Evolutionary conservation across 2,797 vertebrate genomes (phyloP).

Genomic region (Vespertilio murinus): DNA sequence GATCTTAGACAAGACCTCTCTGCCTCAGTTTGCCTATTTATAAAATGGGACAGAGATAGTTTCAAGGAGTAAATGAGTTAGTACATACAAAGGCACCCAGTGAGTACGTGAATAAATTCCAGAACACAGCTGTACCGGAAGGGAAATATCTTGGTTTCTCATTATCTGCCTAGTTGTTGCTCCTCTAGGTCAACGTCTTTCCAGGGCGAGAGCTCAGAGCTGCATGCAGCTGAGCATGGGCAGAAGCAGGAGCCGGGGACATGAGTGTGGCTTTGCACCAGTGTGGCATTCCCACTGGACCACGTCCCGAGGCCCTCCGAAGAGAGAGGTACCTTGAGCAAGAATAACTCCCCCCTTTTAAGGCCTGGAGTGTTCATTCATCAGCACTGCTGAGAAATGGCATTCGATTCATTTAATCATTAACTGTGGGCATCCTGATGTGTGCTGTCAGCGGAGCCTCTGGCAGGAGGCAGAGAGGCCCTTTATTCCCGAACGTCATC

Average conservation of each 20-base stretch:
- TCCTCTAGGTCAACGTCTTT: not conserved
- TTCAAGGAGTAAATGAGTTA: not conserved
- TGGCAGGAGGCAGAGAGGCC: not conserved
- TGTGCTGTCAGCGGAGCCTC: constrained; percentile 23
- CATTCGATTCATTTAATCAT: constrained; percentile 43
- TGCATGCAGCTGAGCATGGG: not conserved
- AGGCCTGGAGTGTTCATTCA: not conserved
- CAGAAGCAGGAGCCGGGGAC: not conserved
- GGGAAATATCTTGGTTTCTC: not conserved
- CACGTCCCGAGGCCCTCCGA: not conserved
- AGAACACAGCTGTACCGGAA: not conserved
- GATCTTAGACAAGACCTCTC: not conserved
- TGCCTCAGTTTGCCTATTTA: not conserved
- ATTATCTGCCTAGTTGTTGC: not conserved
- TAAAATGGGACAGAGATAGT: not conserved
- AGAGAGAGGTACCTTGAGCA: rapidly evolving
- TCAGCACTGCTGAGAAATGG: not conserved
- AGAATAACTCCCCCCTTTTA: not conserved
- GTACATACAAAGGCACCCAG: not conserved
- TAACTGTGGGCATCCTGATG: constrained; percentile 30
- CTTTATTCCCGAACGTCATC: not conserved
- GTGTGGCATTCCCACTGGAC: not conserved
- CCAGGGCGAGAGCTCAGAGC: rapidly evolving
- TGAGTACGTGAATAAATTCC: not conserved
- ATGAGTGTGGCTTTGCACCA: not conserved